A percentile compares a stretch with the other conserved stretches of the same genome.
These are phyloP conservation scores for Drosophila miranda DNA, from an alignment of 1,140 invertebrate genomes.

Conservation along the genomic window DNA sequence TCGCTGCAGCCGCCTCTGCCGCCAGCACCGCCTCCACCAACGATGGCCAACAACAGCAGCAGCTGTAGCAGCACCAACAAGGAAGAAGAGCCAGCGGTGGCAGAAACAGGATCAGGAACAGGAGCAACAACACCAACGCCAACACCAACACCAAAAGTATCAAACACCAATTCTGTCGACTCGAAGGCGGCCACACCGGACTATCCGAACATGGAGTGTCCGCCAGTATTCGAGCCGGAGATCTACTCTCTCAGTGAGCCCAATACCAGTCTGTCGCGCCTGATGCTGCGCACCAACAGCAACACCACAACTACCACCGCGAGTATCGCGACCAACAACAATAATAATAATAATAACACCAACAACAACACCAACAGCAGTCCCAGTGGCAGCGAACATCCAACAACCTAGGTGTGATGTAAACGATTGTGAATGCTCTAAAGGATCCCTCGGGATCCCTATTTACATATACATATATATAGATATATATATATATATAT, in stretches of 20 bases:
- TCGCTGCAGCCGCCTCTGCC: constrained; percentile 81
- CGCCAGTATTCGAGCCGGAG: constrained; percentile 91
- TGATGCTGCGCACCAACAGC: constrained; percentile 72
- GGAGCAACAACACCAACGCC: constrained; percentile 10
- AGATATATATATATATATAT: constrained; percentile 33
- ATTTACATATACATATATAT: constrained; percentile 36
- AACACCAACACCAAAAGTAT: constrained; percentile 62
- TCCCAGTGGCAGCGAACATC: constrained; percentile 65
- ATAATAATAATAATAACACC: constrained; percentile 42
- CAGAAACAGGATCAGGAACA: background rate
- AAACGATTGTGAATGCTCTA: constrained; percentile 76
- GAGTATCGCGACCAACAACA: constrained; percentile 36
- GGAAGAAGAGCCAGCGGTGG: constrained; percentile 16
- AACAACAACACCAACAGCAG: constrained; percentile 53
- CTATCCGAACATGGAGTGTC: constrained; percentile 91
- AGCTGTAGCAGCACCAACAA: background rate
- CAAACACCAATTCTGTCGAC: constrained; percentile 60
- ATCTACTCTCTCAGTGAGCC: constrained; percentile 88
- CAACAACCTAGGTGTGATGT: constrained; percentile 57
- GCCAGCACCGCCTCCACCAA: constrained; percentile 80
- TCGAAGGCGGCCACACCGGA: constrained; percentile 82
- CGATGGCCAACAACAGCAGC: constrained; percentile 13
- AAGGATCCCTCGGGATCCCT: constrained; percentile 24
- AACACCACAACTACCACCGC: constrained; percentile 42
- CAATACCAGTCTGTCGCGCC: constrained; percentile 82